Base-by-base conservation (phyloP, 2,113 vertebrate genomes). In the Nesogale talazaci region DNA sequence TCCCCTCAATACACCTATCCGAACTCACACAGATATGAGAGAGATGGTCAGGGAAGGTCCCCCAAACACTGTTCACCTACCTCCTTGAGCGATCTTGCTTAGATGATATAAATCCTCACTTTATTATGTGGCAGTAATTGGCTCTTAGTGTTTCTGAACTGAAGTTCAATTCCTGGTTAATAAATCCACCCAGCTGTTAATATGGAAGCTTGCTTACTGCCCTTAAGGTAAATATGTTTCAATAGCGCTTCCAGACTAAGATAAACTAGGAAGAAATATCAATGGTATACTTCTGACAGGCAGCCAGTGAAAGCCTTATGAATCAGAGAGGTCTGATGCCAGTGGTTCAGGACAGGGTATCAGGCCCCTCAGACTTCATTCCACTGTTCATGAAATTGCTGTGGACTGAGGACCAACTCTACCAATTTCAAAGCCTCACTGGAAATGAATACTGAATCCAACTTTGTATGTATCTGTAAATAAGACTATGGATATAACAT, bases 21-120 rank as follows among this genome's bases (percentile, higher is more conserved):
- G 42, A 6, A 6, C 22, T 72, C 25, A 27, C 22, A 25, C n/a
- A 59, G 59, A 29, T 80, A 23, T 2, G 4, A 20, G 15, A 1
- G 1, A 22, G 31, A 2, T 38, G 16, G 0, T 29, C 65, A 70
- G 2, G 4, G 27, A 38, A 0, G 10, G 15, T 29, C 22, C 29
- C 14, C 42, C 65, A 67, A 63, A 0, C 22, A 9, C 3, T 22
- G 34, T 15, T 22, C 31, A 29, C 2, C 59, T 10, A 3, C 23
- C 61, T 69, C 29, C 11, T 75, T 61, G 59, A 78, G 42, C 69
- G 65, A 78, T 23, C 3, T 76, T 61, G 23, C 6, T 23, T 40
- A 63, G 36, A 11, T 83, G 25, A 31, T 86, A 46, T 61, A 34
- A 63, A 67, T 75, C 29, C n/a, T 59, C 67, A 11, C 46, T 86